phyloP scores from a whole-genome alignment of 1,140 invertebrate genomes.

The Caerostris darwini region DNA sequence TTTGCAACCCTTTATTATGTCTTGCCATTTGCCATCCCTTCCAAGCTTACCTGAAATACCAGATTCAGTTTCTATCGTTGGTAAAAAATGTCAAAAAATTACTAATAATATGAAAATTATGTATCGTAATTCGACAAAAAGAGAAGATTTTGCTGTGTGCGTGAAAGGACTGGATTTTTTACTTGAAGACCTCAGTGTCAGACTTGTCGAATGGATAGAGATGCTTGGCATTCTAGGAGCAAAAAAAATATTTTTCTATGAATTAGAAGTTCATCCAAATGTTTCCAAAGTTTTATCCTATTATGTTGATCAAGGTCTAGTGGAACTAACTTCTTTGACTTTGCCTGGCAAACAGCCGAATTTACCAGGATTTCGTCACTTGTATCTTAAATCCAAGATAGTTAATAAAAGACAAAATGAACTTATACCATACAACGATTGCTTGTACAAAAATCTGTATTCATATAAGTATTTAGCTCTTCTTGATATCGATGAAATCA shows the following conservation, averaged over 20 bases:
- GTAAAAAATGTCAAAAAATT: constrained; percentile 91
- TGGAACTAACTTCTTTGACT: constrained; percentile 92
- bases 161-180: constrained; percentile 96
- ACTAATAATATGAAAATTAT: constrained; percentile 93
- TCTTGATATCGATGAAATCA: constrained; percentile 96
- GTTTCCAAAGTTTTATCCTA: constrained; percentile 92
- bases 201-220: constrained; percentile 97
- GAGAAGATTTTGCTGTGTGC: constrained; percentile 94
- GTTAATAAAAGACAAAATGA: constrained; percentile 96
- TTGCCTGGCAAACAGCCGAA: constrained; percentile 95
- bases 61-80: constrained; percentile 92
- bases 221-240: constrained; percentile 92
- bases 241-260: constrained; percentile 95
- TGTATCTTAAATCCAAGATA: constrained; percentile 92
- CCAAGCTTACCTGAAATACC: constrained; percentile 85
- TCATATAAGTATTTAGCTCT: constrained; percentile 94
- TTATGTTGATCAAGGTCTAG: constrained; percentile 88
- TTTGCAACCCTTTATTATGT: constrained; percentile 94
- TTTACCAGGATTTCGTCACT: constrained; percentile 91
- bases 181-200: constrained; percentile 93
- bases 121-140: constrained; percentile 85
- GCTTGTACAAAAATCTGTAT: constrained; percentile 95
- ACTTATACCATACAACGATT: constrained; percentile 97
- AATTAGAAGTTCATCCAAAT: constrained; percentile 94
- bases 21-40: constrained; percentile 89